Base-by-base conservation (phyloP, 2,113 vertebrate species). In the Gopherus evgoodei region DNA sequence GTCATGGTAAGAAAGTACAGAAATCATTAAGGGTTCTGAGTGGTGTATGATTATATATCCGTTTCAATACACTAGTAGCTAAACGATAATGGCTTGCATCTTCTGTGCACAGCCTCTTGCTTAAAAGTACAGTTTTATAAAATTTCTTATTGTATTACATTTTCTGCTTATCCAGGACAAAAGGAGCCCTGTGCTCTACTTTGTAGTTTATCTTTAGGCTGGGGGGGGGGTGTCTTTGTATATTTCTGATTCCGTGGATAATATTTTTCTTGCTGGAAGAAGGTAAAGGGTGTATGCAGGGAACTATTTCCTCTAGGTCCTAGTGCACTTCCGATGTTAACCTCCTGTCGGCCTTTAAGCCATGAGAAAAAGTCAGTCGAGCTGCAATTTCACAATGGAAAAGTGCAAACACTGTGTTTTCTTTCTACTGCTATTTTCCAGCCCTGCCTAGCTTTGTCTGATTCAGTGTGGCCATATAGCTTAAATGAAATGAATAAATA, bases 191-290 rank as follows among this genome's bases (percentile, higher is more conserved):
- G 31, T 53, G 44, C 3, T 76, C 78, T 90, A 10, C 53, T 91
- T 94, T 93, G 83, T 88, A 76, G 72, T 82, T 93, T 90, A 88
- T 85, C 49, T 92, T 94, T 93, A 91, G 56, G 72, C 87, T 27
- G 13, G 49, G 4, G 49, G 49, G 49, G 12, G 49, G 50, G 14
- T 50, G 49, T 76, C 25, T 0, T 88, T 81, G 57, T 80, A 14
- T 93, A 85, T 96, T 95, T 96, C 81, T 91, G 87, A 93, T 93
- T 94, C 90, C 83, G 91, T 47, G 80, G 52, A 92, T 95, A 93
- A 93, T 87, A 87, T 94, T 94, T 94, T 96, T 87, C 19, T 83
- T 52, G 49, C 83, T 91, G 84, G 50, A 89, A 95, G 78, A 93
- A 95, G 38, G n/a, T 57, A 57, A 31, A 96, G 95, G 87, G 94